A percentile compares a stretch with the other conserved stretches of the same genome.
Evolutionary conservation across 2,797 vertebrate genomes (phyloP).

Genomic region (Sebastes elongatus): DNA sequence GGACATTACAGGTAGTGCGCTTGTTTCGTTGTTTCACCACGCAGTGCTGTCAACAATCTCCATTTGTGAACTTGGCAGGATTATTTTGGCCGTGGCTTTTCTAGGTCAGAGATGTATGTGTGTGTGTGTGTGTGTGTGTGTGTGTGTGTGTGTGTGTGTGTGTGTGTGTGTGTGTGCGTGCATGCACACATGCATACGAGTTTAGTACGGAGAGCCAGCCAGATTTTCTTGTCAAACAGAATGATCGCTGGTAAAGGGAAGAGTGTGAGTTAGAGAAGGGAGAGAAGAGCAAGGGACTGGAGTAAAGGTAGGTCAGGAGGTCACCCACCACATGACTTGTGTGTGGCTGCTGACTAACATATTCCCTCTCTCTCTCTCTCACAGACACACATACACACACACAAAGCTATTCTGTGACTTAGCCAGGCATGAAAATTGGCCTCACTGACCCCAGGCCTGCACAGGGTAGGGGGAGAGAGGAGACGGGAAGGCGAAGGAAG

Average conservation of each 20-base stretch:
- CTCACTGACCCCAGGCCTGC: conserved; percentile 75
- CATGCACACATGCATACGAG: background rate
- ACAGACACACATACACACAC: conserved; percentile 11
- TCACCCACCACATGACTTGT: conserved; percentile 79
- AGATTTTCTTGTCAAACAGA: conserved; percentile 56
- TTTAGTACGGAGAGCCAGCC: conserved; percentile 18
- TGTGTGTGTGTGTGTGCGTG: conserved; percentile 7
- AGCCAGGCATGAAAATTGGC: conserved; percentile 83
- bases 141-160: background rate
- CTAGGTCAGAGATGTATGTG: conserved; percentile 50
- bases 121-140: conserved; percentile 6
- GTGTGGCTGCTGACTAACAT: conserved; percentile 74
- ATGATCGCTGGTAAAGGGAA: conserved; percentile 39
- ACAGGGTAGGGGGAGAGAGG: conserved; percentile 53
- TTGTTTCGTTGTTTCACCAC: conserved; percentile 54
- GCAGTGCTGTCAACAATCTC: conserved; percentile 58
- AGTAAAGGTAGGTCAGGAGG: conserved; percentile 75
- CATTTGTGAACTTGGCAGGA: conserved; percentile 72
- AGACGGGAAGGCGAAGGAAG: conserved; percentile 60
- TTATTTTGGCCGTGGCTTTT: conserved; percentile 62
- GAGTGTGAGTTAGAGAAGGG: conserved; percentile 22
- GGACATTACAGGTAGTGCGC: conserved; percentile 46
- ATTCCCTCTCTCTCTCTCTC: conserved; percentile 12
- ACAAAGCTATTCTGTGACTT: conserved; percentile 79
- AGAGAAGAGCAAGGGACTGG: conserved; percentile 45